phyloP scores from a whole-genome alignment of 1,140 invertebrate genomes.

The Cydia amplana region DNA sequence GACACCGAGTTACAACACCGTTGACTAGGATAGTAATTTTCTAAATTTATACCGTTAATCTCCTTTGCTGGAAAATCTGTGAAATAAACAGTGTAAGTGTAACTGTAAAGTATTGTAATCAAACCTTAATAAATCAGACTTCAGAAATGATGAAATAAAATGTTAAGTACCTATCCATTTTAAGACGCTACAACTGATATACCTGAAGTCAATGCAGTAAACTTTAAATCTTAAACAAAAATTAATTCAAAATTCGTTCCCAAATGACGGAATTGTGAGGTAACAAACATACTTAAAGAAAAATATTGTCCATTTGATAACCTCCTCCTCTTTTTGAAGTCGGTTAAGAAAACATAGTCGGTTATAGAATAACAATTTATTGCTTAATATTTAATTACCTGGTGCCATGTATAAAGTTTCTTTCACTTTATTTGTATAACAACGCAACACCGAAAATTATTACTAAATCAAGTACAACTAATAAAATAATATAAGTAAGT shows the following conservation, averaged over 20 bases:
- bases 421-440: not conserved
- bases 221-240: too few relatives aligned
- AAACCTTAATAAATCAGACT: not conserved
- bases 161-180: too few relatives aligned
- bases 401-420: not conserved
- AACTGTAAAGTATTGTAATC: not conserved
- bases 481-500: not conserved
- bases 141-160: too few relatives aligned
- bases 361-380: too few relatives aligned
- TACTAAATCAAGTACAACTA: not conserved
- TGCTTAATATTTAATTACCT: not conserved
- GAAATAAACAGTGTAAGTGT: conserved; percentile 34
- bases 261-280: too few relatives aligned
- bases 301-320: too few relatives aligned
- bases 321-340: too few relatives aligned
- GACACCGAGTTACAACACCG: conserved; percentile 55
- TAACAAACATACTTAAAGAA: too few relatives aligned
- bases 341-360: too few relatives aligned
- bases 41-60: conserved; percentile 50
- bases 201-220: too few relatives aligned
- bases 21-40: conserved; percentile 48
- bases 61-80: conserved; percentile 39
- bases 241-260: too few relatives aligned
- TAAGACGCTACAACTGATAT: too few relatives aligned
- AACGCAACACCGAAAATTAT: not conserved